Base-by-base conservation (phyloP, 2,888 invertebrate species). In the Tineola bisselliella region DNA sequence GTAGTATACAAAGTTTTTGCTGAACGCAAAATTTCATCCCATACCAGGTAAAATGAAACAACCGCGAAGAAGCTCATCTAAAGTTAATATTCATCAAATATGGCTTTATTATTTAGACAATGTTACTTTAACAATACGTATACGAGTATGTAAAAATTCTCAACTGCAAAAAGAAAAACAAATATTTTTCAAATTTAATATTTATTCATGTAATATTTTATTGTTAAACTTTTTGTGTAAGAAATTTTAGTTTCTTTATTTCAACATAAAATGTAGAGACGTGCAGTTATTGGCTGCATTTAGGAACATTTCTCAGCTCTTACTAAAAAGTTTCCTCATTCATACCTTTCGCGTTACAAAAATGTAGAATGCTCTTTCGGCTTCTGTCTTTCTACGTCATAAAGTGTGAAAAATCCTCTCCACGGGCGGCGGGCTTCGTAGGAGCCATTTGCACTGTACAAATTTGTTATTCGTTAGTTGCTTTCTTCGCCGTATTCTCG, bases 1-100 rank as follows among this genome's bases (percentile, higher is more conserved):
- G 56, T 30, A 18, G 25, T 56, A 56, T 58, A 58, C n/a, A 33
- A 58, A 58, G 19, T 58, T 58, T 58, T 31, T 56, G 30, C 19
- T 6, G 15, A 52, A 56, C 19, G 5, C 58, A 33, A 58, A 31
- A 25, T 15, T 18, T 13, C 25, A 25, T 25, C 25, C 1, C 25
- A 17, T 48, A 48, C 1, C 54, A 54, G 25, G 54, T 54, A n/a
- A 54, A 18, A 25, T 54, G 12, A 54, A 18, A 54, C 54, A 11
- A 12, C 54, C 18, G n/a, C 15, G 48, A 15, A 6, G 8, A 43
- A 48, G 48, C 48, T 48, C n/a, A 48, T 2, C 17, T 13, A 15
- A 48, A 48, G 48, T 48, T 48, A 48, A 17, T 48, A 15, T 48
- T 48, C 13, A 48, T 48, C 48, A 13, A 17, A 1, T 15, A 1